Percentiles rank a stretch among this genome's conserved stretches.
Evolutionary conservation across 2,113 vertebrate species (phyloP).

Genomic region (Ascaphus truei): DNA sequence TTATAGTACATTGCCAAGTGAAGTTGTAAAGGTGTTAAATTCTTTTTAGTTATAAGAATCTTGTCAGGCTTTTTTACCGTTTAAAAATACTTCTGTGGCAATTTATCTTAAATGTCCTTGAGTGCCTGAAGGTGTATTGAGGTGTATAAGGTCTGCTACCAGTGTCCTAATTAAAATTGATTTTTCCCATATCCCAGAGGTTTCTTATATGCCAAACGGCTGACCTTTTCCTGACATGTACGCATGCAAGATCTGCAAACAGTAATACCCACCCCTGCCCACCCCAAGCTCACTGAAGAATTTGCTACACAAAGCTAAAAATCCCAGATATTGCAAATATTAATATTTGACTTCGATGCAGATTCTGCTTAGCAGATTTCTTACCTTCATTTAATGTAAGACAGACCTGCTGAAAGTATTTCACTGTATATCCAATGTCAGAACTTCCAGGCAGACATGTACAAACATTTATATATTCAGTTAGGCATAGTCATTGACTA

Average conservation of each 20-base stretch:
- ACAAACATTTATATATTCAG: background rate
- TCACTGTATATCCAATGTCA: too few relatives aligned
- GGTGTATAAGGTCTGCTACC: constrained; percentile 34
- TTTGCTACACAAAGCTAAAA: constrained; percentile 9
- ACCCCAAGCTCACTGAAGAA: background rate
- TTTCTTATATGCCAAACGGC: constrained; percentile 38
- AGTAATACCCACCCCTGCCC: background rate
- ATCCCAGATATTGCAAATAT: background rate
- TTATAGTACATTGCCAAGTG: background rate
- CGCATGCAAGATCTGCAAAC: constrained; percentile 33
- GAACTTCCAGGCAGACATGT: background rate
- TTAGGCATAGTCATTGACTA: background rate
- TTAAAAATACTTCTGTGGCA: constrained; percentile 34
- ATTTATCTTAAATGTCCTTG: constrained; percentile 40
- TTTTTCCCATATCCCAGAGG: constrained; percentile 50
- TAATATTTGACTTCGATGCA: too few relatives aligned
- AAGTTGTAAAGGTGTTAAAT: constrained; percentile 9
- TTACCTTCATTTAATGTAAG: too few relatives aligned
- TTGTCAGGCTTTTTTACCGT: background rate
- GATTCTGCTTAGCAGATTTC: too few relatives aligned
- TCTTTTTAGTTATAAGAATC: background rate
- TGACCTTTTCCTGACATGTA: constrained; percentile 44
- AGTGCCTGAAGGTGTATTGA: constrained; percentile 42
- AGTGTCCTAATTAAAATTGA: constrained; percentile 54
- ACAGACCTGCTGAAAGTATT: background rate